These are phyloP conservation scores for Chrysopa pallens DNA, from an alignment of 1,140 invertebrate genomes.

Conservation along the genomic window DNA sequence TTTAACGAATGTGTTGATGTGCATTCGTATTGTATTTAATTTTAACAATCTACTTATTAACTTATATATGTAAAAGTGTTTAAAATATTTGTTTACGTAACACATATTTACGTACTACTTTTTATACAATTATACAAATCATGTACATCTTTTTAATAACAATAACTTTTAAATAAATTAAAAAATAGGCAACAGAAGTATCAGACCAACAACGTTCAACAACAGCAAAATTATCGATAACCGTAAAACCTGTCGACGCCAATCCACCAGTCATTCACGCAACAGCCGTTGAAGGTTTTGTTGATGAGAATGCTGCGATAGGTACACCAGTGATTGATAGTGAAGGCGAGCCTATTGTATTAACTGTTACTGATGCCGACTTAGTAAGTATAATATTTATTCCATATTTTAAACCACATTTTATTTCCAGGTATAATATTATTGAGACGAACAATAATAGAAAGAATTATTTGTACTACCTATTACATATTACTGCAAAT, in stretches of 20 bases:
- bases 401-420: neutral
- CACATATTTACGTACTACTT: too few relatives aligned
- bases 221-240: slow-evolving; percentile 61
- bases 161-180: neutral
- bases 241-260: slow-evolving; percentile 66
- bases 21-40: too few relatives aligned
- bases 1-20: too few relatives aligned
- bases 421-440: neutral
- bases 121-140: too few relatives aligned
- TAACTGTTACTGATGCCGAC: slow-evolving; percentile 65
- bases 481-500: too few relatives aligned
- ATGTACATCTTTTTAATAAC: neutral
- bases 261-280: slow-evolving; percentile 63
- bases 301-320: slow-evolving; percentile 69
- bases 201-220: slow-evolving; percentile 58
- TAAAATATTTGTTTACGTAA: too few relatives aligned
- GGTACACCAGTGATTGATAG: slow-evolving; percentile 61
- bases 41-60: too few relatives aligned
- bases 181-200: slow-evolving; percentile 54
- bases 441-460: too few relatives aligned
- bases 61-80: too few relatives aligned
- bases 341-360: slow-evolving; percentile 41
- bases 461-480: too few relatives aligned
- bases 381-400: slow-evolving; percentile 36
- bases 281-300: slow-evolving; percentile 53